Conservation (phyloP, 1,140 invertebrate species). For the Orchestia grillus region DNA sequence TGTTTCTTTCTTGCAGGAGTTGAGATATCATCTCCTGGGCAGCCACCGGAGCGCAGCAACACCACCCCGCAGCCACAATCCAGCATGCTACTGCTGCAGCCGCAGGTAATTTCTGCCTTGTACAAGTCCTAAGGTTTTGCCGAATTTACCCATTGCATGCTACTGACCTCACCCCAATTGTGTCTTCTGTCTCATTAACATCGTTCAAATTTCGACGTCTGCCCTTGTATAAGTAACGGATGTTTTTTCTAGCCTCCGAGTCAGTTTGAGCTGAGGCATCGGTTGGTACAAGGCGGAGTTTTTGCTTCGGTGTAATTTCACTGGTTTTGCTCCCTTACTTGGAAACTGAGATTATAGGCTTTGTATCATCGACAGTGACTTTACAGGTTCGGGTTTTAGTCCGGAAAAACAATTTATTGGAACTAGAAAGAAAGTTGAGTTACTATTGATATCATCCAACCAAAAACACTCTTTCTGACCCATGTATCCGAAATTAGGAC, state of each 20-base stretch:
- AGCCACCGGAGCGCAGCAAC: not conserved
- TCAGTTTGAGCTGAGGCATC: not conserved
- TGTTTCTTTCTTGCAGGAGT: conserved; percentile 17
- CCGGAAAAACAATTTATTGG: not conserved
- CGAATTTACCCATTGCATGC: not conserved
- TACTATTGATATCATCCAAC: not conserved
- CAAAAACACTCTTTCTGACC: not conserved
- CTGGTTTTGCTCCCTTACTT: not conserved
- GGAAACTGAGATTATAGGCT: not conserved
- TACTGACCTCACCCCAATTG: not conserved
- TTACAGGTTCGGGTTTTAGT: not conserved
- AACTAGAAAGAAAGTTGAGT: not conserved
- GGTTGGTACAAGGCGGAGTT: not conserved
- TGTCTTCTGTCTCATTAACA: not conserved
- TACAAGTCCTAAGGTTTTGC: not conserved
- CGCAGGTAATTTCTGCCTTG: not conserved
- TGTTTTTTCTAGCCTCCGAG: not conserved
- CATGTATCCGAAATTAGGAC: not conserved
- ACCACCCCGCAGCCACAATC: not conserved
- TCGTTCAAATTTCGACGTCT: not conserved
- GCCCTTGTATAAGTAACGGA: too few relatives aligned
- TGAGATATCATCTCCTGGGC: conserved; percentile 43
- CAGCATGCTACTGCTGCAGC: conserved; percentile 55
- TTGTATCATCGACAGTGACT: not conserved
- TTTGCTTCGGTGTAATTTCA: not conserved